A percentile compares a stretch with the other conserved stretches of the same genome.
phyloP scores from a whole-genome alignment of 2,888 invertebrate genomes.

The Ichneumoninae sp. region DNA sequence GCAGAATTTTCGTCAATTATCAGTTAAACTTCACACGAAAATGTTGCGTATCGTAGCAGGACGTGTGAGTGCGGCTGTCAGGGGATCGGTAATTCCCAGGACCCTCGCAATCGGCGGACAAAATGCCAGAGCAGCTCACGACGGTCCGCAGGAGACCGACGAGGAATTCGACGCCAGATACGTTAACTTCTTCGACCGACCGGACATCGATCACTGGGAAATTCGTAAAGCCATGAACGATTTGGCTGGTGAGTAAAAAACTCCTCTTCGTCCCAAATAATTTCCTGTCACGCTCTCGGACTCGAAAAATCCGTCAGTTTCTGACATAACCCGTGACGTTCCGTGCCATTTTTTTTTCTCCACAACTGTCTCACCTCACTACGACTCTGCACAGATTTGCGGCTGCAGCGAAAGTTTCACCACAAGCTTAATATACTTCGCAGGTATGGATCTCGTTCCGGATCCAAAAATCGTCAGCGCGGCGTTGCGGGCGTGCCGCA shows the following conservation, averaged over 20 bases:
- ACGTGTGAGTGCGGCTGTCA: slow-evolving; percentile 70
- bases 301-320: background rate
- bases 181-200: slow-evolving; percentile 92
- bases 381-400: too few relatives aligned
- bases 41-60: slow-evolving; percentile 78
- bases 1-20: slow-evolving; percentile 27
- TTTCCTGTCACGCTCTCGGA: background rate
- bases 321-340: background rate
- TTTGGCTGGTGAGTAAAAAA: slow-evolving; percentile 84
- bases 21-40: slow-evolving; percentile 39
- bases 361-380: background rate
- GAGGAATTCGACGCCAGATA: slow-evolving; percentile 94
- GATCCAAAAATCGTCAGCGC: slow-evolving; percentile 95
- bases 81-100: slow-evolving; percentile 69
- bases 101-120: slow-evolving; percentile 74
- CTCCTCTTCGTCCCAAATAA: background rate
- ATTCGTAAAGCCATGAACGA: slow-evolving; percentile 96
- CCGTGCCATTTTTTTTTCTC: slow-evolving; percentile 7
- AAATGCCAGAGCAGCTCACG: slow-evolving; percentile 83
- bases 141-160: slow-evolving; percentile 89
- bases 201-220: slow-evolving; percentile 97
- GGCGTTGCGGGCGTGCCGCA: slow-evolving; percentile 95
- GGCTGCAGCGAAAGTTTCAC: background rate
- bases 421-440: slow-evolving; percentile 72
- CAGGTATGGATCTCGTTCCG: slow-evolving; percentile 96